phyloP scores from a whole-genome alignment of 2,113 vertebrate genomes.

The Xiphophorus hellerii region DNA sequence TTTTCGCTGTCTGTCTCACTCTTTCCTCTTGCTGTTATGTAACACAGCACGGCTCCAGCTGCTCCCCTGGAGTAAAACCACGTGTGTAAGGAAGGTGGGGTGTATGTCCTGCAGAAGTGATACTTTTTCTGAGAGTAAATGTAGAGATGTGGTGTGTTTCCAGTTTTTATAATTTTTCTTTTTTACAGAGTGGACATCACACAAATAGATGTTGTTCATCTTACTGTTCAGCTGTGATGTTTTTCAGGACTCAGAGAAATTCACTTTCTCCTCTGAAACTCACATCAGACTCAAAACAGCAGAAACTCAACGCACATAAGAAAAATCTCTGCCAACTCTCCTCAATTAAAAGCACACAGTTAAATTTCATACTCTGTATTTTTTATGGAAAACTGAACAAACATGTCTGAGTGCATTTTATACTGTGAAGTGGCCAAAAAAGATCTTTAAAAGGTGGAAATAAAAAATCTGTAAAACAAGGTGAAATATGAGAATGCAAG shows the following conservation, averaged over 20 bases:
- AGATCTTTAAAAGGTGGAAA: background rate
- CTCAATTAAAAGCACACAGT: slow-evolving; percentile 67
- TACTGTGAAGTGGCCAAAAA: slow-evolving; percentile 53
- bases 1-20: slow-evolving; percentile 9
- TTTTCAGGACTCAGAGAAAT: slow-evolving; percentile 9
- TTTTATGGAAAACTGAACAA: slow-evolving; percentile 47
- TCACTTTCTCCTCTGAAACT: background rate
- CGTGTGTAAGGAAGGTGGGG: slow-evolving; percentile 4
- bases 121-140: background rate
- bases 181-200: slow-evolving; percentile 1
- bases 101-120: background rate
- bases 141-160: background rate
- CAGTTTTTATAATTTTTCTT: background rate
- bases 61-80: slow-evolving; percentile 13
- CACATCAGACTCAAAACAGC: slow-evolving; percentile 5
- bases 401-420: slow-evolving; percentile 50
- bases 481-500: slow-evolving; percentile 67
- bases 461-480: slow-evolving; percentile 45
- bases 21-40: slow-evolving; percentile 37
- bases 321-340: slow-evolving; percentile 40
- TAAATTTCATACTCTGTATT: slow-evolving; percentile 63
- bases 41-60: slow-evolving; percentile 34
- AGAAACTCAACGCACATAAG: slow-evolving; percentile 16
- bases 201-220: slow-evolving; percentile 49
- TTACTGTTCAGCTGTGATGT: slow-evolving; percentile 56